Base-by-base conservation (phyloP, 2,888 invertebrate species). In the Dugesia japonica region DNA sequence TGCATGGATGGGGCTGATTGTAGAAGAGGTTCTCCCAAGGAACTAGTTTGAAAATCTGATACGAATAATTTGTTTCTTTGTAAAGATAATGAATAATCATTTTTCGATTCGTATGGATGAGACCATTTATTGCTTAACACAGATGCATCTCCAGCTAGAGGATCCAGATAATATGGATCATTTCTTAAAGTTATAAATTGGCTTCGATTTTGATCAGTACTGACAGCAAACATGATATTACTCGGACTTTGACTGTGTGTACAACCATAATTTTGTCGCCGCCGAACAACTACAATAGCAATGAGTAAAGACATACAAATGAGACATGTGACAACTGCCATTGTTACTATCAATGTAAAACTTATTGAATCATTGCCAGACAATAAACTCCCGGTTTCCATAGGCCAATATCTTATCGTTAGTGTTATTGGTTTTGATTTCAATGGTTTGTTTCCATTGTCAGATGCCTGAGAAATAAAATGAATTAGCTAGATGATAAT, bases 271-370 rank as follows among this genome's bases (percentile, higher is more conserved):
- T 56, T 56, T 23, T 56, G 56, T 20, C 76, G 26, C 17, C 72
- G 27, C 4, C 76, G 76, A 4, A 76, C 76, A 28, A 76, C 56
- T 1, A 76, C 71, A 23, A 76, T 76, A 1, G 76, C 76, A 72
- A 76, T 31, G 0, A 76, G 23, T 9, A 76, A 23, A 27, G 72
- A 56, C 26, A 76, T 75, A 28, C 71, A 76, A 71, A 76, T 76
- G 27, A 76, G 26, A 28, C 71, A 56, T 17, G 76, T 76, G 1
- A 71, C 76, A 23, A 71, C 56, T 4, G 71, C 72, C 76, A 76
- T 76, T 9, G 71, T 71, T 7, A 76, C 31, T 1, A 76, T 72
- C 76, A 76, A 71, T 4, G 76, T 76, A 31, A 76, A 76, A 71
- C 71, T 76, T 26, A 76, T n/a, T n/a, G 56, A 56, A 56, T 56